Evolutionary conservation across 2,797 vertebrate genomes (phyloP), one percentile per base, ranked within the genome.

Genomic region (Eospalax fontanierii): DNA sequence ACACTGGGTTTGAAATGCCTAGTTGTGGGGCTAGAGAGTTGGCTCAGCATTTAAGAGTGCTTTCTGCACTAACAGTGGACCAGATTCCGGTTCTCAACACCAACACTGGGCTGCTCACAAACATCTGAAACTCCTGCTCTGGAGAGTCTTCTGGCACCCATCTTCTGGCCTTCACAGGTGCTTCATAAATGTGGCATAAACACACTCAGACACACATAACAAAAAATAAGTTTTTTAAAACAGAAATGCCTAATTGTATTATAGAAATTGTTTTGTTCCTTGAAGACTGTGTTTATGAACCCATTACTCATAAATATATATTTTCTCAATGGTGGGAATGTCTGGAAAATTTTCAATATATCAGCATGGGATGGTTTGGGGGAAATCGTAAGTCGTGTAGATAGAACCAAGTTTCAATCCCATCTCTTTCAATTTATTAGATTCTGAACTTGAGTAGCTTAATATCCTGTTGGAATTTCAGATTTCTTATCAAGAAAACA

Each of bases 371-470:
- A 38, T 38, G 78, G 33, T 91, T 33, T 40, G 74, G 66, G 46
- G 81, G 57, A 87, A 38, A 12, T 57, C 38, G 26, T 40, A 46
- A 89, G 43, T 54, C 33, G 3, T 18, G 11, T 28, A 81, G 61
- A 79, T 70, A n/a, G 81, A 81, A 50, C 30, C n/a, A 63, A 30
- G 63, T 80, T 85, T 90, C 46, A 78, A 43, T 86, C 18, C 22
- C 63, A n/a, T 11, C 30, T 90, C 35, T 83, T n/a, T 93, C 70
- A 70, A 19, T 35, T 30, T 50, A 12, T 86, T 89, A 63, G 84
- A 89, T 95, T 43, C 80, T 75, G 74, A 66, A 35, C 33, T 84
- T 83, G 46, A 74, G 21, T 59, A 66, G 15, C 57, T n/a, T 46
- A 66, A 26, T 18, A 7, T 75, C 18, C 15, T 87, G 19, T 76